Evolutionary conservation across 2,113 vertebrate genomes (phyloP).

Genomic region (Charadrius vociferus): DNA sequence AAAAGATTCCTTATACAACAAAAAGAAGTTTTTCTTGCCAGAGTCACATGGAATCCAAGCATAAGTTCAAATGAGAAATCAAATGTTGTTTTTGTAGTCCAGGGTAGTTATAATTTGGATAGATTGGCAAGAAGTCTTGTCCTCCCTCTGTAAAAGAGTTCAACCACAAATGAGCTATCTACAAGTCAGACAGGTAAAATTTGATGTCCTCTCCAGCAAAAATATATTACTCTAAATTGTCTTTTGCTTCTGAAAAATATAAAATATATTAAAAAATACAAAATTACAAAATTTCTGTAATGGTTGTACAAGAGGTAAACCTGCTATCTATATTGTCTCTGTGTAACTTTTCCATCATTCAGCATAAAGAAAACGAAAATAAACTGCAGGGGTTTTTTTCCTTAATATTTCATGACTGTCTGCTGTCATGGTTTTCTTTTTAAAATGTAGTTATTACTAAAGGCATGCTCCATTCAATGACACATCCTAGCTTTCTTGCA

Average conservation of each 20-base stretch:
- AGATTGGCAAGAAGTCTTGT: neutral
- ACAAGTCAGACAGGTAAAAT: neutral
- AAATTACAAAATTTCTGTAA: neutral
- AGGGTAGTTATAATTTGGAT: neutral
- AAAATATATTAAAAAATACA: neutral
- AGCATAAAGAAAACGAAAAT: neutral
- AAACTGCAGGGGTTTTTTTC: neutral
- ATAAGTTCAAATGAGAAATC: neutral
- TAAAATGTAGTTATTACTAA: neutral
- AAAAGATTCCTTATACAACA: neutral
- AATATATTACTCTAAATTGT: neutral
- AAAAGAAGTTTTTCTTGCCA: neutral
- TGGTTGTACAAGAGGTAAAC: neutral
- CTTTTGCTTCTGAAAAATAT: neutral
- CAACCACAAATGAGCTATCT: neutral
- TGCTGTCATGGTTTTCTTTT: neutral
- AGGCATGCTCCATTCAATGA: neutral
- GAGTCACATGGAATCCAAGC: neutral
- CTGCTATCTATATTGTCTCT: neutral
- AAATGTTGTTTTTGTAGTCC: neutral
- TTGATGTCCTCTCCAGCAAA: neutral
- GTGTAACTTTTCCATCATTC: neutral
- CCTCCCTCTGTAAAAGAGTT: neutral
- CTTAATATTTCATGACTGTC: neutral
- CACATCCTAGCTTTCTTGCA: neutral